Base-by-base conservation (phyloP, 2,797 vertebrate species). In the Cetoscarus ocellatus region DNA sequence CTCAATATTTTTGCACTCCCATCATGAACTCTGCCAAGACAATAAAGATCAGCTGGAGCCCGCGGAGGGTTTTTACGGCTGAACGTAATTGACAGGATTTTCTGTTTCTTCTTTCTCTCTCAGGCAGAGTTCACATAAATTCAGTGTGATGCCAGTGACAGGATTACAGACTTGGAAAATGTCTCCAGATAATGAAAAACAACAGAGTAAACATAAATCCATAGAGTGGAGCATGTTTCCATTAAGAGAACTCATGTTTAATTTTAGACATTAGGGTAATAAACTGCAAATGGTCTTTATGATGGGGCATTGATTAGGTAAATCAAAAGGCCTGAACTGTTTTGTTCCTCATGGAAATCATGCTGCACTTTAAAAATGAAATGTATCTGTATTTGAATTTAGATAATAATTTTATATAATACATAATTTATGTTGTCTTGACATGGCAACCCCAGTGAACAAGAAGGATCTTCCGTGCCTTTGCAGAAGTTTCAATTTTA, bases 1-100 rank as follows among this genome's bases (percentile, higher is more conserved):
- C 83, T 89, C 91, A 84, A 91, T 93, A 90, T 91, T 85, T 91
- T 89, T 89, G 82, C 77, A 78, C 83, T 80, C 75, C 77, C 66
- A 59, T 67, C 63, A 72, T 61, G 73, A 85, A 61, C 64, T 55
- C 56, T 66, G 88, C 89, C 92, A 93, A 88, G 77, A 77, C 75
- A 87, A 88, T 86, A 88, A 88, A 91, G 87, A 89, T 91, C 88
- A 83, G 70, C 84, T 86, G 80, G 79, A 81, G 73, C 72, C 68
- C 60, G 86, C 52, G n/a, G 74, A 85, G 62, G 80, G 74, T 83
- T 94, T 27, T 93, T 91, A 92, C 70, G 74, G 82, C 77, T 61
- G 56, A 83, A 83, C 61, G 83, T 91, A 91, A 92, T 82, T 86
- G 89, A 91, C 80, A 86, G 64, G 73, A 61, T 74, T 85, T 85